A percentile compares a stretch with the other conserved stretches of the same genome.
These are phyloP conservation scores for Muraenolepis orangiensis DNA, from an alignment of 2,797 vertebrate genomes.

Conservation along the genomic window DNA sequence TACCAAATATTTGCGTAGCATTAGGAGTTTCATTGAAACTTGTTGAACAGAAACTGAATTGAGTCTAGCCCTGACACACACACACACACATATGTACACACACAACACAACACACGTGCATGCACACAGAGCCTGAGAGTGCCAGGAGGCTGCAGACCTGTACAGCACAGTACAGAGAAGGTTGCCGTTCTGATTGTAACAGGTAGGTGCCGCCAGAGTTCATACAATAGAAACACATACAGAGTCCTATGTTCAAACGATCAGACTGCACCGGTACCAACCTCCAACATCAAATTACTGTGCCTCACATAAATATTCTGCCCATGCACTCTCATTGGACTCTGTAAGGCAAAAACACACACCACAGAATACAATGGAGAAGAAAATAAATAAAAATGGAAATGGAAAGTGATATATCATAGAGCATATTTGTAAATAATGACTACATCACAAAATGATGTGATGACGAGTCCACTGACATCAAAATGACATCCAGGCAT, in stretches of 20 bases:
- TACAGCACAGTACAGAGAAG: slow-evolving; percentile 67
- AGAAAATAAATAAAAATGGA: slow-evolving; percentile 13
- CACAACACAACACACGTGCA: slow-evolving; percentile 40
- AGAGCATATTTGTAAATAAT: slow-evolving; percentile 7
- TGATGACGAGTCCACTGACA: not conserved
- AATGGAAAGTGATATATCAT: not conserved
- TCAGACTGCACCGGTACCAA: slow-evolving; percentile 82
- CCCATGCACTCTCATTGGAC: slow-evolving; percentile 95
- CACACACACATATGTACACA: slow-evolving; percentile 31
- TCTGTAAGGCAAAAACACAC: slow-evolving; percentile 83
- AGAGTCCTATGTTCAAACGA: slow-evolving; percentile 49
- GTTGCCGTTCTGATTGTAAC: slow-evolving; percentile 51
- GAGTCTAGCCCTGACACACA: slow-evolving; percentile 16
- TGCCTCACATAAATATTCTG: slow-evolving; percentile 99
- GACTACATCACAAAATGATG: not conserved
- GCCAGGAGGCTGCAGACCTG: slow-evolving; percentile 72
- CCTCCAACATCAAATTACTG: slow-evolving; percentile 99
- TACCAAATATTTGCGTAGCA: slow-evolving; percentile 17
- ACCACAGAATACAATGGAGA: slow-evolving; percentile 41
- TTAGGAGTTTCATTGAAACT: slow-evolving; percentile 1
- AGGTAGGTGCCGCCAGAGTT: slow-evolving; percentile 54
- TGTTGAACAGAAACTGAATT: not conserved
- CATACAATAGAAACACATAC: slow-evolving; percentile 50
- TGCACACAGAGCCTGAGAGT: slow-evolving; percentile 81
- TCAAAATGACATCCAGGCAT: not conserved